Base-by-base conservation (phyloP, 2,113 vertebrate species). In the Chaenogobius annularis region DNA sequence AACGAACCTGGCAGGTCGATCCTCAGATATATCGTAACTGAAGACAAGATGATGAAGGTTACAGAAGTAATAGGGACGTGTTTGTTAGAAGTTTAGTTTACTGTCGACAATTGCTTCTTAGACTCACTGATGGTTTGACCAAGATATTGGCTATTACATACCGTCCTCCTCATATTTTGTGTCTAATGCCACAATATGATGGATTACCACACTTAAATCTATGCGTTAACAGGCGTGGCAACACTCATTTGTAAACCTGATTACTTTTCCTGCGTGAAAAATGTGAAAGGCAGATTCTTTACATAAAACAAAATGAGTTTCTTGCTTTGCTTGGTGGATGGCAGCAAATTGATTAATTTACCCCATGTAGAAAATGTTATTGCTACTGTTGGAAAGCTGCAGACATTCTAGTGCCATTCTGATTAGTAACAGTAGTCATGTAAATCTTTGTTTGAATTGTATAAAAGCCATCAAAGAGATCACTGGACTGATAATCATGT, bases 241-340 rank as follows among this genome's bases (percentile, higher is more conserved):
- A 72, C 66, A 22, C 82, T 81, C 77, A 81, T 88, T 85, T 85
- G 64, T 63, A 67, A 71, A 19, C 68, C 69, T 66, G 77, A 83
- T 78, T 64, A 71, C 74, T 87, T 78, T 67, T n/a, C 0, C 73
- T 68, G 73, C 37, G 37, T 88, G 79, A 84, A 86, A 89, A 87
- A 84, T 68, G 46, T 84, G 76, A 79, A 76, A 15, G 72, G 59
- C 66, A 37, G 59, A 65, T 31, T 68, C 26, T 64, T 10, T 64
- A 52, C 40, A 19, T 79, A 46, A 54, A 48, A 19, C 71, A 76
- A 71, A 76, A 81, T 35, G 26, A 14, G 10, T 37, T 17, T 63
- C 12, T 40, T 59, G 64, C 83, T 85, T 85, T 84, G 54, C 70
- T 70, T 71, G 35, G 7, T 26, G n/a, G 67, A 52, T 62, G 46